Base-by-base conservation (phyloP, 2,113 vertebrate genomes). In the Apus apus region DNA sequence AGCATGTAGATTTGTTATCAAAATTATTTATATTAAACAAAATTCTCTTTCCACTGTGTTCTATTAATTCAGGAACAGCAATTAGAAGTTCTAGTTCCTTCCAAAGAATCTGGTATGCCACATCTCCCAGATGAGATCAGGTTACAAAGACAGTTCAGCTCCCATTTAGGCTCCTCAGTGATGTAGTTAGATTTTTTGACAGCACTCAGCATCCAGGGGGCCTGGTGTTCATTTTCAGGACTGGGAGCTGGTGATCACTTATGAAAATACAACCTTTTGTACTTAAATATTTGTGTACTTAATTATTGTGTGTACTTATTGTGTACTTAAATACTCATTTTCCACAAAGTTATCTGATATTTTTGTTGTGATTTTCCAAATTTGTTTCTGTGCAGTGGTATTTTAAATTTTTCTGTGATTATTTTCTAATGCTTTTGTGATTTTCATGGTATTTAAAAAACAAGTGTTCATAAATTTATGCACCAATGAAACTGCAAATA, bases 151-250 rank as follows among this genome's bases (percentile, higher is more conserved):
- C 58, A 62, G 65, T 86, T 96, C 56, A 90, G 76, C 53, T 97
- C 65, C 83, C 56, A 88, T 51, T 84, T 81, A 81, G 83, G 60
- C 61, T 89, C 51, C 67, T 86, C 68, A 90, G 76, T 85, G 74
- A 94, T 93, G 85, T 94, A 87, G 89, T 89, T 93, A 85, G 80
- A 81, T 87, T 94, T 93, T 93, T 91, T 94, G 77, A 68, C 89
- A 93, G 57, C 27, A 45, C 68, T 90, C 72, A 80, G 48, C 54
- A 83, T 88, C 67, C 67, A 92, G 12, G 72, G 51, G 45, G 53
- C 86, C 86, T 95, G 89, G 53, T 92, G 72, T 71, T 93, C 68
- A 89, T 95, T 95, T 92, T 94, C 80, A 94, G 93, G 80, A 95
- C 82, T 61, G 68, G 68, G 62, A 90, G 32, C 48, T 90, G 45